These are phyloP conservation scores for Nomada goodeniana DNA, from an alignment of 2,888 invertebrate species.

Conservation along the genomic window DNA sequence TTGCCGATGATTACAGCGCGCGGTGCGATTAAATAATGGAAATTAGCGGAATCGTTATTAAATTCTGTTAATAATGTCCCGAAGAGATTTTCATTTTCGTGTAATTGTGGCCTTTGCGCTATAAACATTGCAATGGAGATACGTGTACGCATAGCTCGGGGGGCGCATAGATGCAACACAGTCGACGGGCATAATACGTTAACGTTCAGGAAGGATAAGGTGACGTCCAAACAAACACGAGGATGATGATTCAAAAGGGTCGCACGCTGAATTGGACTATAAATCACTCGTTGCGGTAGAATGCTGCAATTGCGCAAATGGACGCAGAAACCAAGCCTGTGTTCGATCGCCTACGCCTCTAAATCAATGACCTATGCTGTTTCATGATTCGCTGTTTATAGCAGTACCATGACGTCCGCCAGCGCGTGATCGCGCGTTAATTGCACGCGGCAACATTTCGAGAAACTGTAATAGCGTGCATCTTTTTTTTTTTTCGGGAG, in stretches of 20 bases:
- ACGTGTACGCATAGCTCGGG: neutral
- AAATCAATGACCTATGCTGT: slow-evolving; percentile 10
- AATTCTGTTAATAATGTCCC: no score
- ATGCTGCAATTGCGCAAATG: slow-evolving; percentile 46
- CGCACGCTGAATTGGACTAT: slow-evolving; percentile 39
- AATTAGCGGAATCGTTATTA: no score
- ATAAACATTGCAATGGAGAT: neutral
- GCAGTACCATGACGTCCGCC: neutral
- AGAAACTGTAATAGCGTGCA: neutral
- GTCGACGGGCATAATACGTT: neutral
- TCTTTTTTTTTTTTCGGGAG: neutral
- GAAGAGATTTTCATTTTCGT: no score
- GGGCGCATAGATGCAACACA: neutral
- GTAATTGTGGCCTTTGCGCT: neutral
- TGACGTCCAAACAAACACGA: slow-evolving; percentile 24
- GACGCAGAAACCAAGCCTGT: slow-evolving; percentile 19
- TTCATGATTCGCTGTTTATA: neutral
- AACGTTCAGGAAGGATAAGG: slow-evolving; percentile 20
- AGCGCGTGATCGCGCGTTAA: neutral
- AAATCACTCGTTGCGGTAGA: slow-evolving; percentile 40
- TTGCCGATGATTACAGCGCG: no score
- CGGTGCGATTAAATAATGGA: no score
- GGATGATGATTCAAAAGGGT: slow-evolving; percentile 35
- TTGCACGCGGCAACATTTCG: neutral
- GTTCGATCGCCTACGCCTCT: slow-evolving; percentile 44